Evolutionary conservation across 2,113 vertebrate species (phyloP).

Genomic region (Dicrurus megarhynchus): DNA sequence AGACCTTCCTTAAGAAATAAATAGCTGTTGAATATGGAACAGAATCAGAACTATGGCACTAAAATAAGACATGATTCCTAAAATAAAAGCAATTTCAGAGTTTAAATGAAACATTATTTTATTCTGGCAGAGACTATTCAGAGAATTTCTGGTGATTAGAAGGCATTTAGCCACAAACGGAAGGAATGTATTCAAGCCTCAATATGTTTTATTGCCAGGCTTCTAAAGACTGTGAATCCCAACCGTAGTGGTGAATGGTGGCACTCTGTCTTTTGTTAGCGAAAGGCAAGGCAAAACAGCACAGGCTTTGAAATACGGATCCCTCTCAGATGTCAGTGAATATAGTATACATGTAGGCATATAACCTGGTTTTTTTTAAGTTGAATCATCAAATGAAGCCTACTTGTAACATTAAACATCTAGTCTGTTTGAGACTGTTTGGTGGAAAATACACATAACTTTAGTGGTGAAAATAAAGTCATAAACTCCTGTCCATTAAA

Average conservation of each 20-base stretch:
- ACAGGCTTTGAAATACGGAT: background rate
- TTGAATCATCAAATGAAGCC: background rate
- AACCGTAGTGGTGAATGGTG: accelerated
- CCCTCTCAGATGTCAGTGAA: background rate
- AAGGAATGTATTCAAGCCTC: background rate
- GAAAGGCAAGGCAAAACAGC: background rate
- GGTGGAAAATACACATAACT: background rate
- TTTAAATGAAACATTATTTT: conserved; percentile 4
- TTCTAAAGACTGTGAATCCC: background rate
- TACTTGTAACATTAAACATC: background rate
- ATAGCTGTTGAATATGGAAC: conserved; percentile 7
- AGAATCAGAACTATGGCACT: background rate
- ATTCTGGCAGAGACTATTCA: background rate
- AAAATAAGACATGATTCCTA: background rate
- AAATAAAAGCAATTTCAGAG: background rate
- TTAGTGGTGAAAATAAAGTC: background rate
- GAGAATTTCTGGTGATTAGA: background rate
- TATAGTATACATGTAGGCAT: background rate
- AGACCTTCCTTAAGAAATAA: conserved; percentile 1
- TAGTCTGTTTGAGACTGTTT: background rate
- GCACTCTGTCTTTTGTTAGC: background rate
- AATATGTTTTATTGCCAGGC: background rate
- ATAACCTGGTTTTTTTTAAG: background rate
- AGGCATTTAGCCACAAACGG: background rate
- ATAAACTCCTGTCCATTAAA: background rate